Percentiles rank a stretch among this genome's conserved stretches.
Conservation (phyloP, 2,113 vertebrate genomes). For the Vicugna pacos region DNA sequence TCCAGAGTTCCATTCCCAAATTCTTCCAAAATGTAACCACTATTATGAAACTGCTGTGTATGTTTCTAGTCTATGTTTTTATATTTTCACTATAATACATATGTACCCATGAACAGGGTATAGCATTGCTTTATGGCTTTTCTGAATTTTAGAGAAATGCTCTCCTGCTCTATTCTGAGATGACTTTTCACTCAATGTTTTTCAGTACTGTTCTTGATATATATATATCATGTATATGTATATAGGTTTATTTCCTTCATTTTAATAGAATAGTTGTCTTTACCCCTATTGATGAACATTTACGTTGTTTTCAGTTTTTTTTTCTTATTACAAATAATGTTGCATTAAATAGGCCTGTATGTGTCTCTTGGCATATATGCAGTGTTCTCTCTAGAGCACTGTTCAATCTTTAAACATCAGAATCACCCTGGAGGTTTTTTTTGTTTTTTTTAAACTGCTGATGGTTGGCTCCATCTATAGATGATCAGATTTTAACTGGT, state of each 20-base stretch:
- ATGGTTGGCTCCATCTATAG: neutral
- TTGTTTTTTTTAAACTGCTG: neutral
- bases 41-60: neutral
- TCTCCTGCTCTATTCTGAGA: neutral
- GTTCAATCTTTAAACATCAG: neutral
- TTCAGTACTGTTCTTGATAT: neutral
- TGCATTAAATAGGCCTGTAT: neutral
- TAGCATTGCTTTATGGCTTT: neutral
- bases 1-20: neutral
- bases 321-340: neutral
- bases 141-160: slow-evolving; percentile 39
- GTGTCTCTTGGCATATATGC: neutral
- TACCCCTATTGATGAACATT: neutral
- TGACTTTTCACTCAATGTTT: neutral
- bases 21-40: neutral
- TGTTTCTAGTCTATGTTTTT: neutral
- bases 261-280: neutral
- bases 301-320: neutral
- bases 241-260: neutral
- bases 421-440: neutral
- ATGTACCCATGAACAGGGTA: neutral
- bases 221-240: neutral
- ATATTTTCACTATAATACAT: neutral
- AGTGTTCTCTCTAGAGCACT: neutral
- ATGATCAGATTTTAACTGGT: slow-evolving; percentile 1